Evolutionary conservation across 2,113 vertebrate genomes (phyloP), one percentile per base, ranked within the genome.

Genomic region (Chaetodon auriga): DNA sequence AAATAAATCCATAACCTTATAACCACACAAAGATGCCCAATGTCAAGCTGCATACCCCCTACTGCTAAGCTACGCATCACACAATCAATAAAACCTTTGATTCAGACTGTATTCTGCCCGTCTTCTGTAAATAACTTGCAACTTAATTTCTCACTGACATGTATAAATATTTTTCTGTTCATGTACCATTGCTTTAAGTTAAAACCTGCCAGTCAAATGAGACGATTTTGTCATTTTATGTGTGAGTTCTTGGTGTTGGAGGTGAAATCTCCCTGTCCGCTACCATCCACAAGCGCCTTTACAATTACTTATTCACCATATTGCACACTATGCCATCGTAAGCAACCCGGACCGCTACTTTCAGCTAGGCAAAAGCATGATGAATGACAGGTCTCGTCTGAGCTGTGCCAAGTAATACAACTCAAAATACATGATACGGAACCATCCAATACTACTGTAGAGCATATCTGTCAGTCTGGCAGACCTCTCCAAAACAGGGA

Each of bases 391-490:
- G 51, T 83, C 79, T 71, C 53, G 21, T 74, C 69, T 41, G 48
- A 55, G 65, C 58, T 1, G 53, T 89, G 92, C 95, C 95, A 95
- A 95, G 87, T 68, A 83, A 94, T 87, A 95, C 93, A 95, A 90
- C 90, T 89, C 80, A 88, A 92, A 93, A 84, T 93, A 91, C 91
- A 93, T 92, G 93, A 94, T 93, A 92, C 93, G 91, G 93, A 94
- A 94, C 94, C 90, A 78, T 90, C 89, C 91, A 92, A 87, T 89
- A 92, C 87, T 92, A 92, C 90, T 87, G 92, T 79, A 84, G 82
- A 87, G 92, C 87, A 81, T 90, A 92, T 94, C 93, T 92, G 92
- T 90, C 92, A 91, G 87, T 84, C 84, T 92, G 90, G 91, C 90
- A 88, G 88, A 75, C 70, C 78, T 80, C 86, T 93, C 89, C 77